Evolutionary conservation across 2,888 invertebrate species (phyloP), one percentile per base, ranked within the genome.

Genomic region (Proisotoma minuta): DNA sequence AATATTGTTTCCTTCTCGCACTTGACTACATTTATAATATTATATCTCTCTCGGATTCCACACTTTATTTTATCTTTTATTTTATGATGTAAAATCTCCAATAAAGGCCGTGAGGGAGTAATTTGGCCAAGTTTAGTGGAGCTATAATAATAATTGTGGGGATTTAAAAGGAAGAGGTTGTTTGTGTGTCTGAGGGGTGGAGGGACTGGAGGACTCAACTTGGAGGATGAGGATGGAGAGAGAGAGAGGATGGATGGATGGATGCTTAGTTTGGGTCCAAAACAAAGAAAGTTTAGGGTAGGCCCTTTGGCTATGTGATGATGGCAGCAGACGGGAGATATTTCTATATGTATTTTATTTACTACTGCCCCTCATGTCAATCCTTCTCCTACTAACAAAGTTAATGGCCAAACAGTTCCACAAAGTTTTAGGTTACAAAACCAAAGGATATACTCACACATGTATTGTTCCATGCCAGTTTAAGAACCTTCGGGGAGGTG

Each of bases 271-370:
- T 43, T 5, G 10, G 4, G 18, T 43, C 18, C 63, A 63, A 66
- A 66, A 69, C 66, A 69, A 69, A 66, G 66, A 65, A 66, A 63
- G 56, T 63, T 61, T 63, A 66, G 66, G 64, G 66, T 69, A 66
- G 69, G 64, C 66, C 66, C 66, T 69, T 66, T 66, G 63, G 60
- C 60, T 56, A 65, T n/a, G 43, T 5, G 43, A 43, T 43, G 34
- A 34, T 54, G 52, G 53, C 43, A 40, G 54, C 22, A 2, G 63
- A 29, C 43, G 56, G 56, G 56, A 43, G 56, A 66, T 66, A 63
- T 22, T 39, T 54, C n/a, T 10, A n/a, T 47, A n/a, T 23, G 23
- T 49, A 49, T 4, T 8, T 3, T 49, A 24, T 12, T 49, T 22
- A 49, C 23, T 15, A 8, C 34, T 15, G 34, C 34, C 23, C 20